Base-by-base conservation (phyloP, 2,888 invertebrate genomes). In the Trichopoda pennipes region DNA sequence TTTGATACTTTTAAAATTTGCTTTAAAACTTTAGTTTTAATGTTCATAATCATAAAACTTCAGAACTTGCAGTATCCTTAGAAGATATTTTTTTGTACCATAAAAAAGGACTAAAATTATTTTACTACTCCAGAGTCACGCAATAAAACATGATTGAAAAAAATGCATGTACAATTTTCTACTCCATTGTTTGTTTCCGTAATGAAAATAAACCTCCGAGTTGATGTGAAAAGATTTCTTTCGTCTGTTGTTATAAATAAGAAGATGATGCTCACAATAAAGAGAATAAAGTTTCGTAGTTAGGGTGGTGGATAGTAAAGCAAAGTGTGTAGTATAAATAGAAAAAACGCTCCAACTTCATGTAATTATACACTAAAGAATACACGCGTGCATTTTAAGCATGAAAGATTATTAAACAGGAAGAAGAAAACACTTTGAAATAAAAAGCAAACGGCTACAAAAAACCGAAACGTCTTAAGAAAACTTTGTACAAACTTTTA, bases 171-270 rank as follows among this genome's bases (percentile, higher is more conserved):
- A 72, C 70, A 79, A 79, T 66, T 68, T 79, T 75, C 73, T 73
- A 78, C 66, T 64, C 70, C 61, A 79, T 82, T 82, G 81, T 82
- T 79, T 79, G 82, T 79, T 66, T 82, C 70, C 78, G 66, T 32
- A 75, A 72, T 49, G 44, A 79, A 51, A 47, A 38, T 14, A 64
- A 74, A 60, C 17, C n/a, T 58, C 3, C 49, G 7, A 66, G n/a
- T 42, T 9, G 63, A 70, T 64, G 21, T 19, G 17, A 17, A 53
- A 58, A 53, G 44, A 68, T 56, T 69, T 8, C 42, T 75, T 63
- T 42, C 51, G 38, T 8, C 23, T 55, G 61, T 32, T 63, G 63
- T 53, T 63, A 21, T 35, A 60, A 51, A 32, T 32, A 63, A 21
- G 35, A 49, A 58, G 58, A 61, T 73, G 42, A 42, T 53, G 42